Conservation (phyloP, 2,113 vertebrate species). For the Sigmodon hispidus region DNA sequence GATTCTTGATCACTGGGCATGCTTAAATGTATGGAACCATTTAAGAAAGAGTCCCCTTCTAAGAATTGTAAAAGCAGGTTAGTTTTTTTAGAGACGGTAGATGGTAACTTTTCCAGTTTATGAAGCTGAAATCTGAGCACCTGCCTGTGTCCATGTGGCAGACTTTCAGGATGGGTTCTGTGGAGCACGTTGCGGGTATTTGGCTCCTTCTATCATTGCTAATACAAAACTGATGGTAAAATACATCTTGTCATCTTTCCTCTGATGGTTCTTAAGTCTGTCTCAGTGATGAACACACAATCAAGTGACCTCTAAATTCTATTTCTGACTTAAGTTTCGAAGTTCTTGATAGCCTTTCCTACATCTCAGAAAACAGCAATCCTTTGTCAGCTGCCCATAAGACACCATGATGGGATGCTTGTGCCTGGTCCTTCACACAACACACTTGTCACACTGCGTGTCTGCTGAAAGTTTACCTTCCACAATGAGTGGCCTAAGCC, state of each 20-base stretch:
- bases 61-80: slow-evolving; percentile 42
- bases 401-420: neutral
- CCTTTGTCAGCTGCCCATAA: neutral
- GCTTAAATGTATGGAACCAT: neutral
- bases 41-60: neutral
- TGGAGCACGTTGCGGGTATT: neutral
- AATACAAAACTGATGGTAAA: neutral
- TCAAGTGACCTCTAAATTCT: slow-evolving; percentile 17
- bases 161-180: neutral
- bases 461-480: neutral
- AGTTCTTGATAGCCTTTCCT: neutral
- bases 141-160: neutral
- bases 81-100: neutral
- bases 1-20: neutral
- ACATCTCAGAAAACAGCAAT: neutral
- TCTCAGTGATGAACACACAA: neutral
- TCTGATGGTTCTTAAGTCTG: neutral
- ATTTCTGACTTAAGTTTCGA: slow-evolving; percentile 47
- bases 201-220: neutral
- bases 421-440: neutral
- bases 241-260: neutral
- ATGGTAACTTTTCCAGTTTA: neutral
- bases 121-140: neutral
- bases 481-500: neutral
- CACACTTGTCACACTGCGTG: neutral